phyloP scores from a whole-genome alignment of 2,888 invertebrate species.

The Plebejus argus region DNA sequence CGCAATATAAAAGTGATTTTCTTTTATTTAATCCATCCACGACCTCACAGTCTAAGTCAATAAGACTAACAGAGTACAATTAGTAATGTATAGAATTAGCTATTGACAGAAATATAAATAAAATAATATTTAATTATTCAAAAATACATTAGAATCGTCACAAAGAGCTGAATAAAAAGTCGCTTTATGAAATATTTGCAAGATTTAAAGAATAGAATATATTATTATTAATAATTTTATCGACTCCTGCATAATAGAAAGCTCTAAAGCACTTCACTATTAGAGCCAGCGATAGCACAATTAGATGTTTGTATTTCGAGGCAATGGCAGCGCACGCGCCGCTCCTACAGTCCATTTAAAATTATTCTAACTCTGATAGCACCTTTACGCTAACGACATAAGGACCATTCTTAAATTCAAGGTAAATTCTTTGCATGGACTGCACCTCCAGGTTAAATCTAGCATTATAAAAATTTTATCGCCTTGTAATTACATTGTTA shows the following conservation, averaged over 20 bases:
- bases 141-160: no score
- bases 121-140: no score
- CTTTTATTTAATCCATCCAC: no score
- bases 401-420: background rate
- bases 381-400: background rate
- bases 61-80: no score
- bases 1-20: no score
- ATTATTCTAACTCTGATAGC: background rate
- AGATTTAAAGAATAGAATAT: background rate
- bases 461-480: constrained; percentile 38
- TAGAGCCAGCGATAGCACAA: constrained; percentile 57
- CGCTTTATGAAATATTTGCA: background rate
- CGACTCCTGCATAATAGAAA: constrained; percentile 11
- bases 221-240: no score
- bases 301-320: constrained; percentile 58
- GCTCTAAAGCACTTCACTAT: constrained; percentile 53
- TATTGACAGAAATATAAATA: no score
- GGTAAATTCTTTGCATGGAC: background rate
- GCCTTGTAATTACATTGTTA: constrained; percentile 34
- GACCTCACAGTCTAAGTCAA: no score
- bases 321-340: constrained; percentile 57
- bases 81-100: no score
- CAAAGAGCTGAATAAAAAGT: no score
- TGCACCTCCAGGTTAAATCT: constrained; percentile 39
- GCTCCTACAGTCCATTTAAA: constrained; percentile 35